Evolutionary conservation across 2,113 vertebrate species (phyloP), one percentile per base, ranked within the genome.

Genomic region (Lutjanus erythropterus): DNA sequence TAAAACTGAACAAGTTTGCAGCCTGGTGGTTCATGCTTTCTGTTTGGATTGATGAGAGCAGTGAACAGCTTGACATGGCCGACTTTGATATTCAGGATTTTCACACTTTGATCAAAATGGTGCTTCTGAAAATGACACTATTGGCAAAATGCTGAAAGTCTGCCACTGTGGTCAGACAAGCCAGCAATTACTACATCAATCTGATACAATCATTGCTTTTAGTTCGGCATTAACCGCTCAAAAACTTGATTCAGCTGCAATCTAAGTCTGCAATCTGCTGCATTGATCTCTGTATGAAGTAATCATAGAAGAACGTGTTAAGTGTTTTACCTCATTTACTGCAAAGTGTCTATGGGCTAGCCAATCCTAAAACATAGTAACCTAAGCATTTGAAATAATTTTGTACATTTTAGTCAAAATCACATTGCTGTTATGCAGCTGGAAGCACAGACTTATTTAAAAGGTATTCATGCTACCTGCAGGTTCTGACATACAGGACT

Each of bases 1-100:
- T 21, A 39, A 15, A 58, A 31, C 16, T 52, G 8, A 47, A 23
- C 49, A 55, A 15, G 7, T 55, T 37, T 12, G 27, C 1, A 25
- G 21, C 15, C 35, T 58, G 25, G 19, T 58, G 25, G 19, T 49
- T 71, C 19, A 29, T 56, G 18, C 16, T 44, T 52, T 49, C 27
- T 46, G 44, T 66, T 53, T 71, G 62, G 31, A 70, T 25, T 50
- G 49, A 71, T 65, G 72, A 62, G n/a, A 76, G 39, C 15, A 49
- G 49, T 11, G 53, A 67, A 49, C 66, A 58, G 58, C 58, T 41
- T 50, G 64, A 64, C 2, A 1, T 55, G 18, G 47, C n/a, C 46
- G 64, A 60, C 29, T 21, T 55, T 35, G 56, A 55, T 31, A 47
- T 12, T 64, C 47, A 62, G 23, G 62, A 52, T 62, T 53, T 75